A percentile compares a stretch with the other conserved stretches of the same genome.
Conservation (phyloP, 2,797 vertebrate species). For the Ceryle rudis region DNA sequence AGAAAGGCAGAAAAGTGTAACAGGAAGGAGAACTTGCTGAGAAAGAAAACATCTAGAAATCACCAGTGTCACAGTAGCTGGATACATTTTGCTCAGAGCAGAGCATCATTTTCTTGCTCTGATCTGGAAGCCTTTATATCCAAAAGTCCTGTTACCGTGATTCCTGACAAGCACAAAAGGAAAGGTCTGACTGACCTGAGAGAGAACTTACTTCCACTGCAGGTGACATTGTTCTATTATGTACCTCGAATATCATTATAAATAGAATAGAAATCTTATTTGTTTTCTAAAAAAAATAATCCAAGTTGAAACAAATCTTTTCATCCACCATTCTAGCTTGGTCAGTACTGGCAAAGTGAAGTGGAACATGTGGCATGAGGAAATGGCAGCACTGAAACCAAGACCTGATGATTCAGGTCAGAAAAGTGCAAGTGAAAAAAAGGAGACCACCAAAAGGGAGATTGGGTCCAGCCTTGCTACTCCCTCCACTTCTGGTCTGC, state of each 20-base stretch:
- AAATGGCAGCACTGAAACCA: constrained; percentile 41
- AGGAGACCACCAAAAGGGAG: not conserved
- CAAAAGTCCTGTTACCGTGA: not conserved
- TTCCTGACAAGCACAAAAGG: constrained; percentile 36
- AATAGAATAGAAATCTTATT: constrained; percentile 71
- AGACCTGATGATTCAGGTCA: not conserved
- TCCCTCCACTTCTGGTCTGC: not conserved
- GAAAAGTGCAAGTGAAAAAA: constrained; percentile 33
- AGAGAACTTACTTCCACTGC: constrained; percentile 74
- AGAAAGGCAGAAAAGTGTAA: not conserved
- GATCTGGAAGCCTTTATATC: not conserved
- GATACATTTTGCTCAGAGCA: not conserved
- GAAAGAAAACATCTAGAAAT: constrained; percentile 39
- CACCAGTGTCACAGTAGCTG: constrained; percentile 28
- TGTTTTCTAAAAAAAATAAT: not conserved
- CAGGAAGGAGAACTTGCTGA: not conserved
- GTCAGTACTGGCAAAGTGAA: constrained; percentile 48
- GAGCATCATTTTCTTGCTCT: constrained; percentile 1
- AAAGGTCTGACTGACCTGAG: constrained; percentile 48
- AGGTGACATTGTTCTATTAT: constrained; percentile 55
- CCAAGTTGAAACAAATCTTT: constrained; percentile 30
- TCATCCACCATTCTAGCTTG: constrained; percentile 16
- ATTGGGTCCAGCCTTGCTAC: constrained; percentile 48
- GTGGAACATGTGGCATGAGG: not conserved
- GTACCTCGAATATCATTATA: constrained; percentile 68